Base-by-base conservation (phyloP, 1,140 invertebrate species). In the Ephestia elutella region DNA sequence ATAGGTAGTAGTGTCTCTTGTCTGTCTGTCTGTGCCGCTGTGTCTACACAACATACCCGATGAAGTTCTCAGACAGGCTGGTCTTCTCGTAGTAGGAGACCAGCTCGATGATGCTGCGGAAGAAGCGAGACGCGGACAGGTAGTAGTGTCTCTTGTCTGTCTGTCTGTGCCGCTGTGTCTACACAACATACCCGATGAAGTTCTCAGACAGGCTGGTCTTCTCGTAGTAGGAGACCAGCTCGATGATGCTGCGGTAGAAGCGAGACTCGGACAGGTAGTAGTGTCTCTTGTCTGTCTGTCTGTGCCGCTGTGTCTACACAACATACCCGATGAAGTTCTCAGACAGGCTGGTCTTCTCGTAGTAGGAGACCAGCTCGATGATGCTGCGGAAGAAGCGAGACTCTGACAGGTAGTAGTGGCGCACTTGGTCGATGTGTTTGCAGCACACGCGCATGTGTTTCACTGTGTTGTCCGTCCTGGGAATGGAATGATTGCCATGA, bases 371-470 rank as follows among this genome's bases (percentile, higher is more conserved):
- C 20, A 98, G 90, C 81, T 98, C 96, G 70, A 96, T 93, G 56
- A 97, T 92, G 73, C 93, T 95, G 73, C 94, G 94, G 78, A 99
- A 99, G 81, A 94, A 97, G 54, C 96, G 91, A n/a, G 95, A 94
- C 76, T 96, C 93, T 13, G 96, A 97, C 17, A 99, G 89, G 86
- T 93, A 98, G 84, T 94, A 96, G 54, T 92, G 92, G 48, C 92
- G 89, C 59, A 87, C 79, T 58, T 74, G 73, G 68, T 90, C 88
- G 51, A 90, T 89, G 0, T 82, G 84, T 71, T 88, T 86, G 59
- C 82, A 78, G 66, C 88, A 95, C 68, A 98, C 94, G 85, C 96
- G 94, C 92, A 99, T 98, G 84, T 98, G 97, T 82, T 97, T 97
- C 38, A 97, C 95, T 57, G 93, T 92, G 78, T 93, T 92, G 70